A percentile compares a stretch with the other conserved stretches of the same genome.
phyloP scores from a whole-genome alignment of 2,888 invertebrate species.

The Lymantria monacha region DNA sequence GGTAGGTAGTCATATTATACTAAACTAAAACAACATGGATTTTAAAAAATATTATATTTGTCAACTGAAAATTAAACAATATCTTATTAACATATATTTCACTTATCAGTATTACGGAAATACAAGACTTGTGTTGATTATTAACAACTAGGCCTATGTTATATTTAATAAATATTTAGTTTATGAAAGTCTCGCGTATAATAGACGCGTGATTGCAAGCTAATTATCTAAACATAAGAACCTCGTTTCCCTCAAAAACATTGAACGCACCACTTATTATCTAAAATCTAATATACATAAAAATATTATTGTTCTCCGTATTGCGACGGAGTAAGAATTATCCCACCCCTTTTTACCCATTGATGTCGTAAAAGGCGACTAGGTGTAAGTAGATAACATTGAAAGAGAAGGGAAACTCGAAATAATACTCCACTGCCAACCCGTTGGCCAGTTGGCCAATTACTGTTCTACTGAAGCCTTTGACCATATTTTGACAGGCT shows the following conservation, averaged over 20 bases:
- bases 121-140: conserved; percentile 60
- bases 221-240: conserved; percentile 43
- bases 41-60: conserved; percentile 78
- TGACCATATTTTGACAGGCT: too few species aligned
- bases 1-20: too few species aligned
- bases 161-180: conserved; percentile 51
- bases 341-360: too few species aligned
- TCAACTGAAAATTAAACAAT: conserved; percentile 80
- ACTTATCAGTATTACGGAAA: conserved; percentile 67
- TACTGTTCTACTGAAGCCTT: too few species aligned
- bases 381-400: too few species aligned
- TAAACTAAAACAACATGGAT: conserved; percentile 5
- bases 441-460: too few species aligned
- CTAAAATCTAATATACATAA: conserved; percentile 75
- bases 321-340: neutral
- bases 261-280: conserved; percentile 67
- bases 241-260: conserved; percentile 52
- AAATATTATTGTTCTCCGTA: conserved; percentile 14
- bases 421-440: too few species aligned
- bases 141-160: conserved; percentile 65
- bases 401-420: too few species aligned
- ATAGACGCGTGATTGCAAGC: conserved; percentile 34
- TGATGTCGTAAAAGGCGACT: too few species aligned
- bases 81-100: conserved; percentile 63
- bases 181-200: conserved; percentile 27